phyloP scores from a whole-genome alignment of 2,113 vertebrate species.

The Gorsachius goisagi region DNA sequence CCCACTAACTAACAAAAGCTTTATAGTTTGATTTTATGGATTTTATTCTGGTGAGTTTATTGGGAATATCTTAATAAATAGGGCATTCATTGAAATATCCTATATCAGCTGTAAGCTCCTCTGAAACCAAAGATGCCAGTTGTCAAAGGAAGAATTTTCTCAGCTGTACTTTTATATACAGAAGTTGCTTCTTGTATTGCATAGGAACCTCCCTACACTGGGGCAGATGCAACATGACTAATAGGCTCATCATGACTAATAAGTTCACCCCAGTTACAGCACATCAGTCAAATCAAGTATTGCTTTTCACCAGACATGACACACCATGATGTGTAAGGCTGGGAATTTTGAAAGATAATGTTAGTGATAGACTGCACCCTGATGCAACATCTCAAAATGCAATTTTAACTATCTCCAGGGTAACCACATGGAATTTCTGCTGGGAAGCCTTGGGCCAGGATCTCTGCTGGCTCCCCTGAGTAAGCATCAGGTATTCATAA shows the following conservation, averaged over 20 bases:
- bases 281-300: constrained; percentile 53
- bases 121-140: neutral
- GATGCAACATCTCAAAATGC: constrained; percentile 36
- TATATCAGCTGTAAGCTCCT: neutral
- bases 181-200: neutral
- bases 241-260: constrained; percentile 38
- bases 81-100: neutral
- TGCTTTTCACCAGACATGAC: constrained; percentile 60
- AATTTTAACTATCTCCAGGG: neutral
- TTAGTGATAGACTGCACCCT: constrained; percentile 18
- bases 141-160: neutral
- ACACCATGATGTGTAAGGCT: constrained; percentile 60
- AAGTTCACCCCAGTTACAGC: constrained; percentile 38
- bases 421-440: neutral
- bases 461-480: neutral
- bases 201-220: neutral
- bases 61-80: neutral
- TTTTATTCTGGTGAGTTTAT: neutral
- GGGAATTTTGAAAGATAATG: constrained; percentile 57
- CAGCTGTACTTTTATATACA: neutral
- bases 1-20: neutral
- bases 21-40: neutral
- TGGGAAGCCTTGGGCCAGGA: neutral
- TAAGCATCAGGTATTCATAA: neutral
- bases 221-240: constrained; percentile 48